Percentiles rank a stretch among this genome's conserved stretches.
These are phyloP conservation scores for Perca schrenkii DNA, from an alignment of 2,113 vertebrate genomes.

Conservation along the genomic window DNA sequence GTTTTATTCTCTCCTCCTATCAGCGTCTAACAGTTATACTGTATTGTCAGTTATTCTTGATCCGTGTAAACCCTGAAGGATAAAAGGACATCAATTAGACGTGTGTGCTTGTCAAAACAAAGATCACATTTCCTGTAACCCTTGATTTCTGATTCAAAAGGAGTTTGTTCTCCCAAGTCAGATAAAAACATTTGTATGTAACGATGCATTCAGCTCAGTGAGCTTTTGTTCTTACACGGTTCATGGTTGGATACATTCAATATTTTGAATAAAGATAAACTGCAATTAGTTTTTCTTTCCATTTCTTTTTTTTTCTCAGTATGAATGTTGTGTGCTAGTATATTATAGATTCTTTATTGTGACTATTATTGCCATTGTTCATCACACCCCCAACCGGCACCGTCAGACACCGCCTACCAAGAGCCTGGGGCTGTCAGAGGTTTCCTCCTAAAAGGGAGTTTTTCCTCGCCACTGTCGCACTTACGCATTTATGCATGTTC, in stretches of 20 bases:
- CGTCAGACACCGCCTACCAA: too few relatives aligned
- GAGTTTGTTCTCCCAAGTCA: not conserved
- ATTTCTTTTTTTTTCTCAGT: not conserved
- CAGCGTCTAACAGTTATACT: conserved; percentile 16
- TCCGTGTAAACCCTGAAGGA: conserved; percentile 30
- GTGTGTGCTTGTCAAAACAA: conserved; percentile 7
- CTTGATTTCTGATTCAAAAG: not conserved
- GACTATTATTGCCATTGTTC: too few relatives aligned
- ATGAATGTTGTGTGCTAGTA: too few relatives aligned
- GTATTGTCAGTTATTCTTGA: conserved; percentile 23
- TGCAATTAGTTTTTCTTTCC: not conserved
- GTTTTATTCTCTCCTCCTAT: conserved; percentile 34
- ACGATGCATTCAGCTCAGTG: not conserved
- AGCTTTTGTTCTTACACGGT: not conserved
- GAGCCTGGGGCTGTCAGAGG: too few relatives aligned
- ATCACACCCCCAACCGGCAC: too few relatives aligned
- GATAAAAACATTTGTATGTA: not conserved
- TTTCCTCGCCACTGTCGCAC: too few relatives aligned
- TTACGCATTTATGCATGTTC: too few relatives aligned
- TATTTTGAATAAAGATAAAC: not conserved
- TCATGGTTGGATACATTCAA: not conserved
- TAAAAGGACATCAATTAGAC: conserved; percentile 7
- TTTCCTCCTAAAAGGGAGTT: too few relatives aligned
- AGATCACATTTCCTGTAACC: not conserved
- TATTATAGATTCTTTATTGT: too few relatives aligned